phyloP scores from a whole-genome alignment of 2,888 invertebrate species.

The Brachylomia viminalis region DNA sequence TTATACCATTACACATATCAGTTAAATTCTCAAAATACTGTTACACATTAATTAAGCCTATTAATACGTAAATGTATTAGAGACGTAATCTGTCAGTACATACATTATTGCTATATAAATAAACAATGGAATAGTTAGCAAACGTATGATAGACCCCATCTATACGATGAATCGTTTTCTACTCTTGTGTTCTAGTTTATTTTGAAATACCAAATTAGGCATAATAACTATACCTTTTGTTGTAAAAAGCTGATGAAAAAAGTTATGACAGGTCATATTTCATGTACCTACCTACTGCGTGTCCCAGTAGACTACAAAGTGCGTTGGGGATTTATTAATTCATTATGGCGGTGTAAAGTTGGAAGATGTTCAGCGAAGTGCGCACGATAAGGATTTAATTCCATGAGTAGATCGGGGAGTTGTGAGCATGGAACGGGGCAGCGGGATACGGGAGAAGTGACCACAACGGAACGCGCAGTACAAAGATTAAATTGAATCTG shows the following conservation, averaged over 20 bases:
- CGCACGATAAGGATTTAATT: constrained; percentile 77
- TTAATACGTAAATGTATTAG: constrained; percentile 44
- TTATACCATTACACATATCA: constrained; percentile 42
- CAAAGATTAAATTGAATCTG: constrained; percentile 86
- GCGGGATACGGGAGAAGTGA: constrained; percentile 78
- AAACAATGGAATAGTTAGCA: background rate
- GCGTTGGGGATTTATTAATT: constrained; percentile 62
- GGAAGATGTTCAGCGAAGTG: constrained; percentile 63
- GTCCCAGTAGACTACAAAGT: constrained; percentile 33
- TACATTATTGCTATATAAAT: background rate
- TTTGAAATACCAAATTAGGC: constrained; percentile 24
- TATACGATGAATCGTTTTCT: background rate
- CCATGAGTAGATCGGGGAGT: constrained; percentile 72
- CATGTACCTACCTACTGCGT: constrained; percentile 15
- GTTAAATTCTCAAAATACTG: constrained; percentile 49
- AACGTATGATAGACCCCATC: background rate
- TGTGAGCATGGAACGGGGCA: constrained; percentile 74
- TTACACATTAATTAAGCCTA: constrained; percentile 57
- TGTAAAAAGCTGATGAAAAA: constrained; percentile 49
- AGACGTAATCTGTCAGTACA: constrained; percentile 32
- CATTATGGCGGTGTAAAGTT: constrained; percentile 50
- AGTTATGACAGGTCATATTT: constrained; percentile 40
- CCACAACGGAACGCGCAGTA: constrained; percentile 81
- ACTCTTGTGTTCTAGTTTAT: background rate
- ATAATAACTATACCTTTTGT: constrained; percentile 20